Base-by-base conservation (phyloP, 2,797 vertebrate genomes). In the Cottoperca gobio region DNA sequence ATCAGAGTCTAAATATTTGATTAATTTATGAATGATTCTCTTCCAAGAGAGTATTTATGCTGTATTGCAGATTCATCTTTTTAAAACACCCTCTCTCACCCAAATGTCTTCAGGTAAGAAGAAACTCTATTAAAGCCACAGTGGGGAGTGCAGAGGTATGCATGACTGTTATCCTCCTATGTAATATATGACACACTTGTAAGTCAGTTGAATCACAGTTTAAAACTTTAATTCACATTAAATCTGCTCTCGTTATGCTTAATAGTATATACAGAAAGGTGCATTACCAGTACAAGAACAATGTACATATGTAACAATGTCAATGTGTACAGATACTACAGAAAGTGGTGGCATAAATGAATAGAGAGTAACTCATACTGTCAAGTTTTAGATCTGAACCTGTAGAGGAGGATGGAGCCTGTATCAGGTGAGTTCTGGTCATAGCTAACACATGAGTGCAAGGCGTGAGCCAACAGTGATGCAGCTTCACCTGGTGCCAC, bases 141-240 rank as follows among this genome's bases (percentile, higher is more conserved):
- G n/a, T n/a, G n/a, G n/a, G n/a, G n/a, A n/a, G n/a, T n/a, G n/a
- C n/a, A n/a, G n/a, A n/a, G n/a, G n/a, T n/a, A n/a, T n/a, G n/a
- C n/a, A n/a, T n/a, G n/a, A n/a, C n/a, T n/a, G 16, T 19, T 16
- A 43, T 14, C 6, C 19, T 46, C 43, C 21, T 23, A 11, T 6
- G 11, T 23, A 28, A 28, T 17, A 11, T 2, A 33, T 61, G 2
- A 71, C 48, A 58, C 24, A 62, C 16, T 35, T 12, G 8, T 37
- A 12, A 49, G 8, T 24, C 50, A 40, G 31, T 49, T 77, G 60
- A 19, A 73, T 83, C 81, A 81, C 89, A 84, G 84, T 90, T 92
- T 49, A 92, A 93, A 93, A 89, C 84, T 91, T 88, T 91, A 93
- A 87, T 94, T 94, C 75, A 89, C 88, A 88, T 94, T 91, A 92